Evolutionary conservation across 2,113 vertebrate species (phyloP).

Genomic region (Centrocercus urophasianus): DNA sequence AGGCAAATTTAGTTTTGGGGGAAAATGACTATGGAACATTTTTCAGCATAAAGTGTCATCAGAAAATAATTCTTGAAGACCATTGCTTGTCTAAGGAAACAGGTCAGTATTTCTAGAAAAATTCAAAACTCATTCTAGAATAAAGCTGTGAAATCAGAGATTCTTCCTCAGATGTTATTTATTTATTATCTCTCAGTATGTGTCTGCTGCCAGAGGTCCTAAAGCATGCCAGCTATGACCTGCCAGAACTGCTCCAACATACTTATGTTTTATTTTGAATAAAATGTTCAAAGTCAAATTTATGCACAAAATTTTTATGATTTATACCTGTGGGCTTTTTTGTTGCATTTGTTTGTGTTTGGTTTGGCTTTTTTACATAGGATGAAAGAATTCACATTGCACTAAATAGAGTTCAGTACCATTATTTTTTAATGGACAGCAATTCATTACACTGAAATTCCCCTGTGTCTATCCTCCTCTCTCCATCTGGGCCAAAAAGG

Average conservation of each 20-base stretch:
- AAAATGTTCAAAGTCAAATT: not conserved
- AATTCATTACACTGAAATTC: not conserved
- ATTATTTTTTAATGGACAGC: not conserved
- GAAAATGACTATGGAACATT: not conserved
- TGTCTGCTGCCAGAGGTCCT: not conserved
- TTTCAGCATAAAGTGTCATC: not conserved
- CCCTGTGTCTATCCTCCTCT: not conserved
- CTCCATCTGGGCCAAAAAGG: not conserved
- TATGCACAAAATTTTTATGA: not conserved
- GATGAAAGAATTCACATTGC: not conserved
- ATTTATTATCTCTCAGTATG: not conserved
- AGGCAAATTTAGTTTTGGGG: not conserved
- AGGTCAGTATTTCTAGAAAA: not conserved
- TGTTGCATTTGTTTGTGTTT: not conserved
- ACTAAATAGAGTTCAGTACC: not conserved
- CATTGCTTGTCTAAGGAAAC: not conserved
- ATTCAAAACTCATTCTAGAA: not conserved
- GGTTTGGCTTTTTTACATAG: not conserved
- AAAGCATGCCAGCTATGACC: not conserved
- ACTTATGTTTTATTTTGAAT: not conserved
- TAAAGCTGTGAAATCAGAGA: not conserved
- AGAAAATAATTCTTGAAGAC: not conserved
- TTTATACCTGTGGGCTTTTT: not conserved
- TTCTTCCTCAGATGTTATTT: not conserved
- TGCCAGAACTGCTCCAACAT: not conserved